Conservation (phyloP, 1,140 invertebrate genomes). For the Psix sp. region DNA sequence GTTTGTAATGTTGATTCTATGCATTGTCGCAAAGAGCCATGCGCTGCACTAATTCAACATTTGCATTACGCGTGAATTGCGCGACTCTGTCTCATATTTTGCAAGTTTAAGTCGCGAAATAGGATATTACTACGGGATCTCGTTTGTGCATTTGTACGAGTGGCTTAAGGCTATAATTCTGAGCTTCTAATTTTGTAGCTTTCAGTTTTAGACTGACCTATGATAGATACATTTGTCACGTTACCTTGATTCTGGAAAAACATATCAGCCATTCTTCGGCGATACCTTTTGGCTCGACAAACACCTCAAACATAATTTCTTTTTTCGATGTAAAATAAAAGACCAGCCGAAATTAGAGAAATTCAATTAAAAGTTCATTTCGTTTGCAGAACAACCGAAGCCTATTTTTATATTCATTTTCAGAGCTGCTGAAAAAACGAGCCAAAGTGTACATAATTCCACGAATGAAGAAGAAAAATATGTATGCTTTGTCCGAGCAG, state of each 20-base stretch:
- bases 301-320: too few relatives aligned
- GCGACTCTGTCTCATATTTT: slow-evolving; percentile 26
- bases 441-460: background rate
- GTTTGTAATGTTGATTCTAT: too few relatives aligned
- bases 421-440: background rate
- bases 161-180: slow-evolving; percentile 47
- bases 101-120: slow-evolving; percentile 40
- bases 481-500: background rate
- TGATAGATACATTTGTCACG: slow-evolving; percentile 23
- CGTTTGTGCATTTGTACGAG: slow-evolving; percentile 36
- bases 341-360: too few relatives aligned
- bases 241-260: slow-evolving; percentile 19
- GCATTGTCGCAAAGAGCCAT: too few relatives aligned
- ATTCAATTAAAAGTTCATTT: too few relatives aligned
- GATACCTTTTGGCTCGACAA: slow-evolving; percentile 5
- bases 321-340: too few relatives aligned
- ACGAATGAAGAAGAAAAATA: background rate
- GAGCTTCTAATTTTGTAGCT: slow-evolving; percentile 32
- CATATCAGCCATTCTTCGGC: slow-evolving; percentile 6
- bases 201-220: slow-evolving; percentile 32
- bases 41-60: slow-evolving; percentile 1
- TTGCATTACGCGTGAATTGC: slow-evolving; percentile 2
- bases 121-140: slow-evolving; percentile 47
- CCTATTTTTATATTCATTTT: too few relatives aligned
- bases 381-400: too few relatives aligned